These are phyloP conservation scores for Mantis religiosa DNA, from an alignment of 2,888 invertebrate genomes.

Conservation along the genomic window DNA sequence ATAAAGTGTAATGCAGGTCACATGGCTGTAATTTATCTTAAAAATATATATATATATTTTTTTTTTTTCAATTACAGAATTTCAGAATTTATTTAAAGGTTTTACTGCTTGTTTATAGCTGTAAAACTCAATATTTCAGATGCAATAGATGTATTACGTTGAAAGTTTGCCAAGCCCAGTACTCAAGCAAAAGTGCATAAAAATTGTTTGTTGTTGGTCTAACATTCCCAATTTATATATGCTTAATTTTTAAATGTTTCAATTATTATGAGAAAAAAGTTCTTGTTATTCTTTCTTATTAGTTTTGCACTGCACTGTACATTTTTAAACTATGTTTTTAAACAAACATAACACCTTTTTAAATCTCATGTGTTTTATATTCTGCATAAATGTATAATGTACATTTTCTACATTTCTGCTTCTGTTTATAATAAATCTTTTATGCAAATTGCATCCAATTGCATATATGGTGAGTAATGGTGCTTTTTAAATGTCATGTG, in stretches of 20 bases:
- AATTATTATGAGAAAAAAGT: neutral
- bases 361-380: neutral
- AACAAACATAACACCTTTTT: neutral
- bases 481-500: slow-evolving; percentile 32
- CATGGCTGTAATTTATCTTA: slow-evolving; percentile 23
- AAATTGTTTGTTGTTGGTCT: slow-evolving; percentile 32
- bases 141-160: neutral
- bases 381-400: neutral
- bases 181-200: neutral
- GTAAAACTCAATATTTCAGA: neutral
- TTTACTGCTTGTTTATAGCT: neutral
- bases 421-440: neutral
- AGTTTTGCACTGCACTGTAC: neutral
- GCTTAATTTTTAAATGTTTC: slow-evolving; percentile 1
- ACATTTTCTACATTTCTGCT: neutral
- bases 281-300: neutral
- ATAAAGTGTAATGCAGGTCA: slow-evolving; percentile 30
- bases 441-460: neutral
- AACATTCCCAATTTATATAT: slow-evolving; percentile 34
- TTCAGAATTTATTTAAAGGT: neutral
- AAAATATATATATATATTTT: neutral
- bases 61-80: neutral
- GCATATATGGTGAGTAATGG: slow-evolving; percentile 26
- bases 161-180: neutral
- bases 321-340: neutral